Base-by-base conservation (phyloP, 2,888 invertebrate genomes). In the Altica lythri region DNA sequence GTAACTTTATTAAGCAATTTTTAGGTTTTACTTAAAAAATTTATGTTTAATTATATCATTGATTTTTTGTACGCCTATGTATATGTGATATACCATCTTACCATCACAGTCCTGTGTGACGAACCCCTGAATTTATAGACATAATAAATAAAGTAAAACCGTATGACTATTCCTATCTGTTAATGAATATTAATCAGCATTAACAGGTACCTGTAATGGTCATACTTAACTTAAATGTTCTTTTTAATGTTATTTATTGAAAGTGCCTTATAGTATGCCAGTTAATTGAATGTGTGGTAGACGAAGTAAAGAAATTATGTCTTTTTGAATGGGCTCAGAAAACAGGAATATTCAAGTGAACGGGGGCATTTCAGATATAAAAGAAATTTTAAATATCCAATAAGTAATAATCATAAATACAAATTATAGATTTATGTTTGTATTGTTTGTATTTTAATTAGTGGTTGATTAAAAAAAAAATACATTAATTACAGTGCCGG, bases 181-280 rank as follows among this genome's bases (percentile, higher is more conserved):
- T 43, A 53, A 60, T 57, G 60, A 60, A 57, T 60, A 60, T 60
- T 54, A 55, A 55, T 57, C 55, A 60, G 57, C 52, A 50, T 60
- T 60, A 60, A 55, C 60, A 49, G 54, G 53, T 42, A 55, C 49
- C 60, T 45, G 54, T 60, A 60, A 60, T 60, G 57, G 60, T 55
- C 35, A 53, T 60, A 60, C 60, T 60, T 52, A 57, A 35, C 46
- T 54, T 40, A 48, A 60, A 53, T 52, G 60, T 53, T 60, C 40
- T 37, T 49, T 57, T 55, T 57, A 57, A 46, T 40, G 55, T 52
- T 50, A 54, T 60, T 60, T 60, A 60, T 60, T 50, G 56, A 50
- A 49, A 60, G 53, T 57, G 57, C 50, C 46, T 27, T 46, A 52
- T 48, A 51, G 46, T 44, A 45, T 44, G 49, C 34, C 52, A 51